A percentile compares a stretch with the other conserved stretches of the same genome.
phyloP scores from a whole-genome alignment of 2,113 vertebrate genomes.

The Alethe diademata region DNA sequence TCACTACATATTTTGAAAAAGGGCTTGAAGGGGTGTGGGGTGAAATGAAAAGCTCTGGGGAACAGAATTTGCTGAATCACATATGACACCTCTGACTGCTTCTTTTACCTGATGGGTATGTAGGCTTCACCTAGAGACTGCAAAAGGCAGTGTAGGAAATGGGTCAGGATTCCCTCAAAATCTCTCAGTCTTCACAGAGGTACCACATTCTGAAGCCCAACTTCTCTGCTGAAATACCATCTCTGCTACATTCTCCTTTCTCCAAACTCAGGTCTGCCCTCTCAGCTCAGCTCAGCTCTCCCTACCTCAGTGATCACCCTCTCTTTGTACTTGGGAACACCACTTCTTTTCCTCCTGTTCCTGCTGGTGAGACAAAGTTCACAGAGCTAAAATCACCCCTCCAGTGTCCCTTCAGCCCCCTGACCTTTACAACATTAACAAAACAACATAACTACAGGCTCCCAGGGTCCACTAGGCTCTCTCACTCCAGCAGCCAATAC shows the following conservation, averaged over 20 bases:
- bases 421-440: slow-evolving; percentile 56
- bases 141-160: slow-evolving; percentile 6
- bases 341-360: neutral
- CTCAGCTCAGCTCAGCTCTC: neutral
- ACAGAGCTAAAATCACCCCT: slow-evolving; percentile 42
- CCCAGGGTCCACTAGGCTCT: slow-evolving; percentile 55
- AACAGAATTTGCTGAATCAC: neutral
- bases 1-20: slow-evolving; percentile 25
- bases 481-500: slow-evolving; percentile 57
- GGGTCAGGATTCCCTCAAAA: slow-evolving; percentile 3
- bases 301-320: neutral
- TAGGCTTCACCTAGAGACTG: neutral
- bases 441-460: slow-evolving; percentile 65
- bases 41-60: slow-evolving; percentile 29
- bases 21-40: neutral
- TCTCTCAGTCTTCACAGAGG: neutral
- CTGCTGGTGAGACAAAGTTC: neutral
- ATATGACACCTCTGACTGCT: neutral
- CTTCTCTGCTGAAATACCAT: neutral
- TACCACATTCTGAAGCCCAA: neutral
- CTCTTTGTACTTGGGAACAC: neutral
- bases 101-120: neutral
- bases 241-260: neutral
- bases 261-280: neutral
- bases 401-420: slow-evolving; percentile 18